Base-by-base conservation (phyloP, 2,888 invertebrate species). In the Yponomeuta malinellus region DNA sequence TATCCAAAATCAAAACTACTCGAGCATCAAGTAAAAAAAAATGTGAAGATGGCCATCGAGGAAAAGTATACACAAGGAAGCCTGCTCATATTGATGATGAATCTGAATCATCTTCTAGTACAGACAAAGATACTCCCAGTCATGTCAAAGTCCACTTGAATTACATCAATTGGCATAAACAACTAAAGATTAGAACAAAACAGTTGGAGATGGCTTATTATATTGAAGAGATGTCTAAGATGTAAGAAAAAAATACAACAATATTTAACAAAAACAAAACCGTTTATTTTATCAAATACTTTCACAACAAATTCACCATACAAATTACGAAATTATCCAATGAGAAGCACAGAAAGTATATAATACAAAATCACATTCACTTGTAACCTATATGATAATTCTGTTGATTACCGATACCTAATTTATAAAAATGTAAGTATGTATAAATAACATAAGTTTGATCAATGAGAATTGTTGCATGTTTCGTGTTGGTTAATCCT, bases 181-280 rank as follows among this genome's bases (percentile, higher is more conserved):
- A 84, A 71, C 75, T 91, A 68, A 87, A 87, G 80, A 71, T 75
- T 63, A 80, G 79, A 70, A 79, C 80, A 66, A 79, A 81, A 74
- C 81, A 83, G 75, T 78, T 91, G 70, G 87, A 87, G 79, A 75
- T 81, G 72, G 74, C 79, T 52, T 63, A 85, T 12, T 91, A 89
- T 73, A 78, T 88, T 68, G 78, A 87, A 72, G 88, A 88, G 77
- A 74, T 91, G 72, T 80, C 79, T 66, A 81, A 78, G 67, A 68
- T 76, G 15, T 76, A 74, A 75, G 69, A 65, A 43, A 72, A 72
- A 70, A 71, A 68, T 68, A 33, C 12, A 31, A n/a, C 64, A 59
- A 66, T 59, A 67, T 29, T 71, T 71, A 52, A 64, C 23, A 63
- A 66, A 63, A 65, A 65, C 29, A 70, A 65, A 70, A 31, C 2